phyloP scores from a whole-genome alignment of 2,113 vertebrate genomes.

The Haemorhous mexicanus region DNA sequence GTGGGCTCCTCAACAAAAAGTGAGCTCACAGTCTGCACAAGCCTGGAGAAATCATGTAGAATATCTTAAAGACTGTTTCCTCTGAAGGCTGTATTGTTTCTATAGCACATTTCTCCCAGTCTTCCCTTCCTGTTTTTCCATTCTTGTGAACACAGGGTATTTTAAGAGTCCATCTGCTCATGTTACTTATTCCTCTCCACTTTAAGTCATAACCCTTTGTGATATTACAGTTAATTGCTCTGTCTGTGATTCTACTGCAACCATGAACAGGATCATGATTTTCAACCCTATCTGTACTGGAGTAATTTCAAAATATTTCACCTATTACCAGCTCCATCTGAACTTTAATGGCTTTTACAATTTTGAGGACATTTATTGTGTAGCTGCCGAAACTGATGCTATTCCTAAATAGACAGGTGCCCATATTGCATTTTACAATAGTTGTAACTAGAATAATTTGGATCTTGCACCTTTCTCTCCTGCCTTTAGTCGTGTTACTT shows the following conservation, averaged over 20 bases:
- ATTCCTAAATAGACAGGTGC: neutral
- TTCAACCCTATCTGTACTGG: neutral
- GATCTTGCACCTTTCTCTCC: neutral
- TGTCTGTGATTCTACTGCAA: neutral
- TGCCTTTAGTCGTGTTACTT: neutral
- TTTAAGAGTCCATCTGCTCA: conserved; percentile 24
- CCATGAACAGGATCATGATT: neutral
- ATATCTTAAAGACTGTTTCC: neutral
- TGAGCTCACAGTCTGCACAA: neutral
- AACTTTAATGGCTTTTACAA: neutral
- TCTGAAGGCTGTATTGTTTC: neutral
- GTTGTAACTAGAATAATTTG: neutral
- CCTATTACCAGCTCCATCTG: neutral
- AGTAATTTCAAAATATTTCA: conserved; percentile 3
- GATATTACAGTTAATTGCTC: conserved; percentile 8
- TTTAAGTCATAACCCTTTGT: neutral
- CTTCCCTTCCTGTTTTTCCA: neutral
- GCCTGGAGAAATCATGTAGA: neutral
- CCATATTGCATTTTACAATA: accelerated
- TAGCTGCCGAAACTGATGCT: neutral
- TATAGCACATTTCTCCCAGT: neutral
- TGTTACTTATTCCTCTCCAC: neutral
- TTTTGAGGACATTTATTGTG: neutral
- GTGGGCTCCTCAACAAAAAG: neutral
- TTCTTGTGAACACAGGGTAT: neutral